Evolutionary conservation across 2,888 invertebrate genomes (phyloP).

Genomic region (Cylindroiulus punctatus): DNA sequence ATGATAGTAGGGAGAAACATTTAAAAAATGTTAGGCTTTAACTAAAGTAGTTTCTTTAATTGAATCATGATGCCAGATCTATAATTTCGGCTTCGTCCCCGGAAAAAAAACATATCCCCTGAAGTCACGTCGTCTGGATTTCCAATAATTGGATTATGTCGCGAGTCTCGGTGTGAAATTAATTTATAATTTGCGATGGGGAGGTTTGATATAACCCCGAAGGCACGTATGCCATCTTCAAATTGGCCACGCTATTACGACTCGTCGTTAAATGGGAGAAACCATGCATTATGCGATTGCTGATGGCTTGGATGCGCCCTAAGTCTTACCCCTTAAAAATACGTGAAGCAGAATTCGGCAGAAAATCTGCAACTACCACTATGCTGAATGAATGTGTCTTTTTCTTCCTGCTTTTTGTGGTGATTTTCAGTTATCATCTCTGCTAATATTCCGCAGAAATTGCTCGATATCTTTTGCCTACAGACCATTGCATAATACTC

Average conservation of each 20-base stretch:
- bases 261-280: slow-evolving; percentile 27
- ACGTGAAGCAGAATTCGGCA: too few species aligned
- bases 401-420: too few species aligned
- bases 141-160: slow-evolving; percentile 45
- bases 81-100: neutral
- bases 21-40: neutral
- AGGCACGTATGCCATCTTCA: slow-evolving; percentile 14
- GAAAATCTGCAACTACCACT: too few species aligned
- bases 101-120: neutral
- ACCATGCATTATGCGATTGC: slow-evolving; percentile 14
- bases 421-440: too few species aligned
- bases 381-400: too few species aligned
- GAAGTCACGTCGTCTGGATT: slow-evolving; percentile 45
- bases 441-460: too few species aligned
- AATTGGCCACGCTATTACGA: slow-evolving; percentile 27
- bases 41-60: neutral
- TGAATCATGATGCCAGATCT: neutral
- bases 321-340: too few species aligned
- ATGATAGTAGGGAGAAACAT: too few species aligned
- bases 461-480: too few species aligned
- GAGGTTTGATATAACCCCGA: slow-evolving; percentile 22
- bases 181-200: slow-evolving; percentile 42
- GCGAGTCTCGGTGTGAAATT: slow-evolving; percentile 36
- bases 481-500: too few species aligned
- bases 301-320: neutral